Conservation (phyloP, 2,113 vertebrate species). For the Cettia cetti region DNA sequence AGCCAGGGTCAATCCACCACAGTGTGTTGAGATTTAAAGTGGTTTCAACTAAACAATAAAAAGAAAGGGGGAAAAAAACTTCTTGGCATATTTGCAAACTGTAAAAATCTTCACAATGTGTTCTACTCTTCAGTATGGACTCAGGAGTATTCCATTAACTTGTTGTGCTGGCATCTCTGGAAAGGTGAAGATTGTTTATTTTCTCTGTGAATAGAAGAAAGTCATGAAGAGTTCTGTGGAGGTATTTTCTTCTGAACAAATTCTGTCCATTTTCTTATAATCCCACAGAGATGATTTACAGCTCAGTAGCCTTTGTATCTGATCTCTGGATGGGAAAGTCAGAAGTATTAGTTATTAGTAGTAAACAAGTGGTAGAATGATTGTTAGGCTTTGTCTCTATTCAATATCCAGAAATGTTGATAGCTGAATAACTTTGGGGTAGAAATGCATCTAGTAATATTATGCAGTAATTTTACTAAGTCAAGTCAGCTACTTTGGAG, state of each 20-base stretch:
- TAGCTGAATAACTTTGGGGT: background rate
- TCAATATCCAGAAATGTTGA: background rate
- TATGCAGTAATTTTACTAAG: background rate
- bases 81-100: background rate
- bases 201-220: background rate
- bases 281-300: background rate
- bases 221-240: background rate
- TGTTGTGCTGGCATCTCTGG: background rate
- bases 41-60: background rate
- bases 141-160: background rate
- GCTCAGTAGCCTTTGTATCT: background rate
- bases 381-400: background rate
- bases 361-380: background rate
- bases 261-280: background rate
- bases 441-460: background rate
- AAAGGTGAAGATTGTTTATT: background rate
- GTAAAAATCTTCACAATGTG: background rate
- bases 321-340: background rate
- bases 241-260: background rate
- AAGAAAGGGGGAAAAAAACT: fast-evolving
- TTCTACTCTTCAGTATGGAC: background rate
- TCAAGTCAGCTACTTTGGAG: background rate
- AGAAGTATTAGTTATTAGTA: background rate
- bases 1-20: background rate
- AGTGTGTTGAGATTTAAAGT: no score